phyloP scores from a whole-genome alignment of 64 coral and sea anemone genomes.

The Actinia tenebrosa region DNA sequence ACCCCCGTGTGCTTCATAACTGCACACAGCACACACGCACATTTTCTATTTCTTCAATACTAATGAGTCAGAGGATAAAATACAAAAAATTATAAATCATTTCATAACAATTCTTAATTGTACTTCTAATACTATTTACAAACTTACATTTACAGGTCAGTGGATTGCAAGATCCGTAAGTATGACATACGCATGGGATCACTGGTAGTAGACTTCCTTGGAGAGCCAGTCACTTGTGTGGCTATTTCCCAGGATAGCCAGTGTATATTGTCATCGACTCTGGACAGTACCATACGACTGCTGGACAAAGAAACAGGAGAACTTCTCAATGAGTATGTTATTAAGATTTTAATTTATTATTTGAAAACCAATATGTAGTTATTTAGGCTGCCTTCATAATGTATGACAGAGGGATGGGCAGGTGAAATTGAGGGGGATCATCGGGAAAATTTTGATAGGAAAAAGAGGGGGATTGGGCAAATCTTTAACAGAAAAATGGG shows the following conservation, averaged over 20 bases:
- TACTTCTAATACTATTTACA: no score
- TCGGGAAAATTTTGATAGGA: no score
- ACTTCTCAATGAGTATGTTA: slow-evolving; percentile 86
- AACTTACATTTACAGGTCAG: slow-evolving; percentile 37
- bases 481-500: no score
- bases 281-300: slow-evolving; percentile 78
- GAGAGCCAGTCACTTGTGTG: slow-evolving; percentile 88
- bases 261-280: slow-evolving; percentile 78
- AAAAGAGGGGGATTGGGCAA: no score
- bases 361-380: neutral
- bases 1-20: no score
- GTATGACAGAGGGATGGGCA: no score
- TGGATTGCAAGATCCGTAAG: slow-evolving; percentile 87
- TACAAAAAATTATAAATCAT: no score
- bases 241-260: slow-evolving; percentile 83
- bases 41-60: no score
- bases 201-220: slow-evolving; percentile 69
- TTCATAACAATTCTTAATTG: no score
- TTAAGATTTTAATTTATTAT: neutral
- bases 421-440: neutral
- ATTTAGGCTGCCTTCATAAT: no score
- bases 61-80: no score
- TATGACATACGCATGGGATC: slow-evolving; percentile 95
- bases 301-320: slow-evolving; percentile 95
- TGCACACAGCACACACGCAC: no score